Conservation (phyloP, 2,113 vertebrate species). For the Cebus imitator region DNA sequence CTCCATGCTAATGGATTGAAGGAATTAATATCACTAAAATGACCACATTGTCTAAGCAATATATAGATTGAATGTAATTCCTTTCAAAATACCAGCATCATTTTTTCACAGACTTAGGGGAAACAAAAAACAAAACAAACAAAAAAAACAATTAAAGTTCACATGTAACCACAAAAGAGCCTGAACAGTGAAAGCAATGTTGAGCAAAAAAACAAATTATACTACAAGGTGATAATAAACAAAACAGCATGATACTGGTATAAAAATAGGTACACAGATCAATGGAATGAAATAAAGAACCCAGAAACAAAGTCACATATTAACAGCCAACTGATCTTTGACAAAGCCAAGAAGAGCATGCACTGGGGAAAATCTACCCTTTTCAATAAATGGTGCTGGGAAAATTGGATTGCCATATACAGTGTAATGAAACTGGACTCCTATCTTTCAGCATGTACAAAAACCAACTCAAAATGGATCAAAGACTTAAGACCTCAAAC, state of each 20-base stretch:
- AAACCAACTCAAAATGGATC: not conserved
- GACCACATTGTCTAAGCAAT: not conserved
- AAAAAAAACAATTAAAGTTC: not conserved
- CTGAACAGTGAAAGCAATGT: not conserved
- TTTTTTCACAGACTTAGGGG: not conserved
- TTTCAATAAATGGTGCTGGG: not conserved
- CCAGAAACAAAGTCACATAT: not conserved
- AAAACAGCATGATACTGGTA: not conserved
- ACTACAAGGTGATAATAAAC: not conserved
- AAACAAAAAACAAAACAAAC: too few species aligned
- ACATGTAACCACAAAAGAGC: not conserved
- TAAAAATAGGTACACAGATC: not conserved
- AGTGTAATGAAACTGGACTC: not conserved
- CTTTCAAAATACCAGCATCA: not conserved
- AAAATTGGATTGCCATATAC: not conserved
- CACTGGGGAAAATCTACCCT: not conserved
- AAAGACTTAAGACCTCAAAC: not conserved
- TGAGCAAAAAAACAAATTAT: not conserved
- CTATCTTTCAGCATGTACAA: not conserved
- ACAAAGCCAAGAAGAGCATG: not conserved
- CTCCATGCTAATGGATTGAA: not conserved
- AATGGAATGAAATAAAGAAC: not conserved
- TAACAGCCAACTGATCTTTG: not conserved
- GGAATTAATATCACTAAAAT: not conserved
- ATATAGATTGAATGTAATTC: not conserved